These are phyloP conservation scores for Caenorhabditis sp. DNA, from an alignment of 2,888 invertebrate species.

Conservation along the genomic window DNA sequence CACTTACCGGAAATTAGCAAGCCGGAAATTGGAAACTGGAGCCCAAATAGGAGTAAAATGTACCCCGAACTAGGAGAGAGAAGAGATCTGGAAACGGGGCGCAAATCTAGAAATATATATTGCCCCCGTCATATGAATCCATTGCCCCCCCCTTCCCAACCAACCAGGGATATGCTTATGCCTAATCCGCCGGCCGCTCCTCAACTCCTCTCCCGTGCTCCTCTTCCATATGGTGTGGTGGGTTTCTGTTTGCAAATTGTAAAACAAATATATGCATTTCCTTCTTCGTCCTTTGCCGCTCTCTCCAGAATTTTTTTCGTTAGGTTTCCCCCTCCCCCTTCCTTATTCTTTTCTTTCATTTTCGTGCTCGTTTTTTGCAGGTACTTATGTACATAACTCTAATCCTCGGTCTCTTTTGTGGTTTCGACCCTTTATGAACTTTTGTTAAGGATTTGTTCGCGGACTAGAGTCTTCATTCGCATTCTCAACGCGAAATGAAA, in stretches of 20 bases:
- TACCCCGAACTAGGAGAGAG: too few relatives aligned
- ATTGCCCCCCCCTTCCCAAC: too few relatives aligned
- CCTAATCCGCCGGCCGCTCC: neutral
- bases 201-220: neutral
- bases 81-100: too few relatives aligned
- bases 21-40: neutral
- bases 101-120: too few relatives aligned
- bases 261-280: neutral
- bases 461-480: neutral
- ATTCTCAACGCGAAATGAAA: neutral
- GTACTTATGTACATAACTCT: slow-evolving; percentile 10
- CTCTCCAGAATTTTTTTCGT: neutral
- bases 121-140: slow-evolving; percentile 5
- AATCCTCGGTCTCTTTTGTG: neutral
- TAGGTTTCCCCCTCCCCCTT: neutral
- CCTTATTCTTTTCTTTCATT: slow-evolving; percentile 1
- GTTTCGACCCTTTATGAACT: neutral
- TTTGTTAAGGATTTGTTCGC: neutral
- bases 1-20: neutral
- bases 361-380: neutral
- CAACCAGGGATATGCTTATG: slow-evolving; percentile 3
- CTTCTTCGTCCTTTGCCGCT: neutral
- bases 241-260: slow-evolving; percentile 6
- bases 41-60: neutral
- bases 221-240: neutral